These are phyloP conservation scores for Catostomus latipinnis DNA, from an alignment of 2,797 vertebrate species.

Conservation along the genomic window DNA sequence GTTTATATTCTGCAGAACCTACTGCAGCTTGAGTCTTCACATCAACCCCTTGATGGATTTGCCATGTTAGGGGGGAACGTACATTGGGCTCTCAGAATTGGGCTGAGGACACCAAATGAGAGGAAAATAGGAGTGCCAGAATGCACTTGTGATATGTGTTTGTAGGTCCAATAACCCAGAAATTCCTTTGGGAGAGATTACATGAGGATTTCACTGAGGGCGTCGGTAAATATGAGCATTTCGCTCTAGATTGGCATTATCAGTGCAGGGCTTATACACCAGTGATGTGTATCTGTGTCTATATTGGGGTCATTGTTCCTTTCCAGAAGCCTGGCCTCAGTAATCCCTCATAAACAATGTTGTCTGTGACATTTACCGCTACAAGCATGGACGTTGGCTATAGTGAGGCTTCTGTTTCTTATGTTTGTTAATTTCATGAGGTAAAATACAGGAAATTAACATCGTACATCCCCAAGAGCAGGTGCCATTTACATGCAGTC, in stretches of 20 bases:
- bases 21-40: conserved; percentile 80
- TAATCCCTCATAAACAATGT: conserved; percentile 80
- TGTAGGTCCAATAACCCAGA: conserved; percentile 57
- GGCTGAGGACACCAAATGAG: conserved; percentile 25
- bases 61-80: conserved; percentile 63
- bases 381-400: conserved; percentile 46
- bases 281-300: conserved; percentile 75
- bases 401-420: conserved; percentile 55
- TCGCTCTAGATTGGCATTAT: conserved; percentile 62
- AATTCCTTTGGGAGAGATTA: conserved; percentile 70
- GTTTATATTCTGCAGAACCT: conserved; percentile 88
- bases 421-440: conserved; percentile 41
- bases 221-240: conserved; percentile 65
- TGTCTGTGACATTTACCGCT: conserved; percentile 77
- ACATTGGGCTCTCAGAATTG: conserved; percentile 33
- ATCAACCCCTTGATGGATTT: conserved; percentile 77
- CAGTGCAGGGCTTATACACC: conserved; percentile 70
- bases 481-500: not conserved
- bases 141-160: conserved; percentile 27
- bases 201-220: conserved; percentile 68
- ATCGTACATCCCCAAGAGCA: conserved; percentile 34
- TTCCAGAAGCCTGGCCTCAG: conserved; percentile 69
- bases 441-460: not conserved
- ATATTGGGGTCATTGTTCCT: conserved; percentile 77
- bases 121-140: conserved; percentile 16